Conservation (phyloP, 2,888 invertebrate genomes). For the Nasonia oneida region DNA sequence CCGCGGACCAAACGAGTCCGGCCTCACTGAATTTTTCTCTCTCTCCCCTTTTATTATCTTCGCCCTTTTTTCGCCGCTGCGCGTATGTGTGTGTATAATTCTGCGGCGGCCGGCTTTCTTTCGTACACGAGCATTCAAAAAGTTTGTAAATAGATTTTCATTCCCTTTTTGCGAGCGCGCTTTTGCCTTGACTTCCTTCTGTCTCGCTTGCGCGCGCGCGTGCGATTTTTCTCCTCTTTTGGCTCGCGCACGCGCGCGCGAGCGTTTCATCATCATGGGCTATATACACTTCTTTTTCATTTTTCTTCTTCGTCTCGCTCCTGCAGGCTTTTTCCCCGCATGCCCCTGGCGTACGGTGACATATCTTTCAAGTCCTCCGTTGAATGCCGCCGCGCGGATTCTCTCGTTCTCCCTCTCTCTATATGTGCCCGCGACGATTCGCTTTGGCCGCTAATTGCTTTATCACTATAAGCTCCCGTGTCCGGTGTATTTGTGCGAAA, state of each 20-base stretch:
- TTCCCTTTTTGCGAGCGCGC: conserved; percentile 33
- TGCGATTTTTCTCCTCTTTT: conserved; percentile 39
- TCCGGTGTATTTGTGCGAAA: conserved; percentile 45
- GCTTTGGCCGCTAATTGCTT: conserved; percentile 57
- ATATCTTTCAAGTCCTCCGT: conserved; percentile 44
- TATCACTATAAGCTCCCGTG: conserved; percentile 58
- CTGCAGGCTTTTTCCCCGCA: conserved; percentile 18
- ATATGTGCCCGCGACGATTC: conserved; percentile 40
- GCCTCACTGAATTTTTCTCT: conserved; percentile 25
- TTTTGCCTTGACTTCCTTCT: conserved; percentile 54
- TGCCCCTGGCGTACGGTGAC: conserved; percentile 24
- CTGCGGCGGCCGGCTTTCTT: neutral
- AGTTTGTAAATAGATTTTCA: conserved; percentile 57
- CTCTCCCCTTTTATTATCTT: conserved; percentile 52
- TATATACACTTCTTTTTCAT: conserved; percentile 26
- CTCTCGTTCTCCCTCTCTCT: conserved; percentile 11
- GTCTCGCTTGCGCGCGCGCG: conserved; percentile 5
- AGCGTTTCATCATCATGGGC: conserved; percentile 30
- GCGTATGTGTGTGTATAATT: neutral
- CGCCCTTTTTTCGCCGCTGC: conserved; percentile 33
- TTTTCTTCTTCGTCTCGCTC: conserved; percentile 24
- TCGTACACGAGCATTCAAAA: conserved; percentile 41
- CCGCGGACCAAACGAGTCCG: conserved; percentile 29
- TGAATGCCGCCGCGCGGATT: conserved; percentile 31
- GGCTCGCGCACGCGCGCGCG: conserved; percentile 7